Evolutionary conservation across 2,113 vertebrate species (phyloP).

Genomic region (Numida meleagris): DNA sequence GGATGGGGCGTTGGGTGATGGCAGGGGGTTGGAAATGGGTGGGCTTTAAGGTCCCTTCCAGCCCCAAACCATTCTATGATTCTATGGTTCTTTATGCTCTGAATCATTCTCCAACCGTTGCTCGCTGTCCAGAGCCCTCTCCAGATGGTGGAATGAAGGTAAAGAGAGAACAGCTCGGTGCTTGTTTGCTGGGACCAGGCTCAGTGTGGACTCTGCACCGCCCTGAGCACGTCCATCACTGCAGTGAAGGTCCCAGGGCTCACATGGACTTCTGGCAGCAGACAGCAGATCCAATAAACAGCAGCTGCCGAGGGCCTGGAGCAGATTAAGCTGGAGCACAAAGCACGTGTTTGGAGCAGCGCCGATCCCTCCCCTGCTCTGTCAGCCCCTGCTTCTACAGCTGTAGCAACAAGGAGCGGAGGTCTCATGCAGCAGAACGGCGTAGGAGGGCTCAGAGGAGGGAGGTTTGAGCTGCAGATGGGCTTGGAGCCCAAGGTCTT

Average conservation of each 20-base stretch:
- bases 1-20: not conserved
- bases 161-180: not conserved
- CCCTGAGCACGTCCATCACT: not conserved
- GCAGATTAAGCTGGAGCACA: not conserved
- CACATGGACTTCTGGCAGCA: not conserved
- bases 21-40: not conserved
- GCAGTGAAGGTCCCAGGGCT: not conserved
- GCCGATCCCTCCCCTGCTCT: not conserved
- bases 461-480: not conserved
- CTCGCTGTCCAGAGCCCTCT: not conserved
- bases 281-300: not conserved
- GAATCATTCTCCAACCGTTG: not conserved
- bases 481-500: not conserved
- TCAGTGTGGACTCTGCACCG: not conserved
- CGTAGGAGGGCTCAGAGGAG: not conserved
- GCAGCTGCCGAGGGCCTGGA: not conserved
- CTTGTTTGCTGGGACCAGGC: not conserved
- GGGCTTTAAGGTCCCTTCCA: not conserved
- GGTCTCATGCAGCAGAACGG: not conserved
- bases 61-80: not conserved
- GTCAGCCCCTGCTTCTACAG: conserved; percentile 6
- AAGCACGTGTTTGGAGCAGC: not conserved
- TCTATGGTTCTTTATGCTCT: not conserved
- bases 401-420: not conserved
- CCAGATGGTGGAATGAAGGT: not conserved